Percentiles rank a stretch among this genome's conserved stretches.
Conservation (phyloP, 2,113 vertebrate genomes). For the Notothenia rossii region DNA sequence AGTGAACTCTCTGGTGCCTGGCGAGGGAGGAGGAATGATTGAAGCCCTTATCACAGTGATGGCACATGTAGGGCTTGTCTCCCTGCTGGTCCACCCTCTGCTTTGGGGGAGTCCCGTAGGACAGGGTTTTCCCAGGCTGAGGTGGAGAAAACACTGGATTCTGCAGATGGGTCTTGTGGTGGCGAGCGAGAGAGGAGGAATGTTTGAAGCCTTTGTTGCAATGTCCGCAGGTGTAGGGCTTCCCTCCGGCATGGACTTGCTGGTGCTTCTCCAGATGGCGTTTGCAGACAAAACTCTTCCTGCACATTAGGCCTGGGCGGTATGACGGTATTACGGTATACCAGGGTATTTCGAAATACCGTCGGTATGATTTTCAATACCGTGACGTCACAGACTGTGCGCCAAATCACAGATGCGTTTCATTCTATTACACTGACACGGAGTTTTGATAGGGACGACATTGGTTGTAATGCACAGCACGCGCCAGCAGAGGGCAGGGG, state of each 20-base stretch:
- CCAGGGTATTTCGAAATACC: too few species aligned
- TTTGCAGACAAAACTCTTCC: conserved; percentile 89
- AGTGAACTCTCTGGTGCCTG: conserved; percentile 85
- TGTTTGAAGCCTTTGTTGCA: conserved; percentile 89
- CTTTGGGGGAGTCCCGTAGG: conserved; percentile 80
- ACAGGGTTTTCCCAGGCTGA: conserved; percentile 82
- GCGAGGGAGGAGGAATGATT: conserved; percentile 84
- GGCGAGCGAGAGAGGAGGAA: conserved; percentile 86
- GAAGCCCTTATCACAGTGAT: conserved; percentile 86
- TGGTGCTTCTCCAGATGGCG: conserved; percentile 94
- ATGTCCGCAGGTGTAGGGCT: conserved; percentile 86
- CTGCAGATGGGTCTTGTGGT: conserved; percentile 86
- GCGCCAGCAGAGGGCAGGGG: too few species aligned
- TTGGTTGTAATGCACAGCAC: too few species aligned
- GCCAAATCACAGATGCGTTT: too few species aligned
- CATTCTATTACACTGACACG: too few species aligned
- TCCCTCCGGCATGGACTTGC: conserved; percentile 90
- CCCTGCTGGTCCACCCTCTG: conserved; percentile 81
- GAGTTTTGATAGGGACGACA: too few species aligned
- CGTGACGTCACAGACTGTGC: too few species aligned
- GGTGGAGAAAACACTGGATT: conserved; percentile 78
- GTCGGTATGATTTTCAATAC: too few species aligned
- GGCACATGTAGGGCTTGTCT: conserved; percentile 87
- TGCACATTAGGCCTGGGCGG: too few species aligned
- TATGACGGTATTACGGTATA: too few species aligned